These are phyloP conservation scores for Cuculus canorus DNA, from an alignment of 2,797 vertebrate genomes.

Conservation along the genomic window DNA sequence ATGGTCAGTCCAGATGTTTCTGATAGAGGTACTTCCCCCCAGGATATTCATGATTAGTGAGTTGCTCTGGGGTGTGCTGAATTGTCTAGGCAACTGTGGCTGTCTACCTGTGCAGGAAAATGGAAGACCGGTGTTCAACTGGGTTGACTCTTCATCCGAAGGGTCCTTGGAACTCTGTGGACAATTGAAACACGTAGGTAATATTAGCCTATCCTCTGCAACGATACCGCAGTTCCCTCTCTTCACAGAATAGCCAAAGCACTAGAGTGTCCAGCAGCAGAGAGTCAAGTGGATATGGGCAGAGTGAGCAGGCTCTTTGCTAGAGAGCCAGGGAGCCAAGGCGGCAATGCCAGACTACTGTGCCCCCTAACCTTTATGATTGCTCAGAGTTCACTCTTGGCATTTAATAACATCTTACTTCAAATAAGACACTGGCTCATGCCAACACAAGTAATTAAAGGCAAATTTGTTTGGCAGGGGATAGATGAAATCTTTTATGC, in stretches of 20 bases:
- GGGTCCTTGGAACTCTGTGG: slow-evolving; percentile 86
- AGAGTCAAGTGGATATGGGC: not conserved
- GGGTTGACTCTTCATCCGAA: slow-evolving; percentile 82
- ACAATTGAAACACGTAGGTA: slow-evolving; percentile 6
- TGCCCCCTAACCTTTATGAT: not conserved
- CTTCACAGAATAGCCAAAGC: not conserved
- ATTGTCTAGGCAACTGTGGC: slow-evolving; percentile 76
- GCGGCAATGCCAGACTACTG: not conserved
- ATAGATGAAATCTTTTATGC: slow-evolving; percentile 36
- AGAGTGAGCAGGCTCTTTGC: not conserved
- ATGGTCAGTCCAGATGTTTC: slow-evolving; percentile 94
- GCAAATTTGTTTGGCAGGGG: slow-evolving; percentile 39
- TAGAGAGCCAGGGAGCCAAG: not conserved
- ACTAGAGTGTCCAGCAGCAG: not conserved
- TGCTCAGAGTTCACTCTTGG: not conserved
- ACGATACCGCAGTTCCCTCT: not conserved
- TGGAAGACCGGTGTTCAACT: slow-evolving; percentile 74
- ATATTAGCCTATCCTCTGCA: not conserved
- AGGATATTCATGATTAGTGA: slow-evolving; percentile 72
- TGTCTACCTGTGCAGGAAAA: slow-evolving; percentile 72
- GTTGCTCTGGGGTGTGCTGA: slow-evolving; percentile 67
- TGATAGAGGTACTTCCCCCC: slow-evolving; percentile 76
- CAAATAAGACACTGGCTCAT: not conserved
- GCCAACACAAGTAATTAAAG: slow-evolving; percentile 33
- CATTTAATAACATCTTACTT: slow-evolving; percentile 9